Evolutionary conservation across 2,113 vertebrate species (phyloP).

Genomic region (Syngnathus scovelli): DNA sequence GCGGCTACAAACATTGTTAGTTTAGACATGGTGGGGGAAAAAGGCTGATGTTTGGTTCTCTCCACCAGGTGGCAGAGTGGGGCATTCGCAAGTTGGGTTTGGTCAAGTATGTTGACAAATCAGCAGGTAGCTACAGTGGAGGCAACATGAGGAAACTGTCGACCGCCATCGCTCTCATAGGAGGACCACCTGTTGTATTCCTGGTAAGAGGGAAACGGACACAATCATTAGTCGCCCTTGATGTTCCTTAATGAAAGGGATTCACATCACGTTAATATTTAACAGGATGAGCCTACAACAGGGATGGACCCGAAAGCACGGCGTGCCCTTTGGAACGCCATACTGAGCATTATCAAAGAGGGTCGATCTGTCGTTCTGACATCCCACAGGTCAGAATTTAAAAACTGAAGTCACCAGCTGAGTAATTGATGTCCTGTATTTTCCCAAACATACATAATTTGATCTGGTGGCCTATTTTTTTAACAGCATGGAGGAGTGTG

Average conservation of each 20-base stretch:
- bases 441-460: neutral
- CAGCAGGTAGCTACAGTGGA: constrained; percentile 91
- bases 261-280: constrained; percentile 14
- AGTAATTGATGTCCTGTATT: neutral
- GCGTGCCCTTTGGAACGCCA: constrained; percentile 92
- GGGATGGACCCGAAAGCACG: constrained; percentile 97
- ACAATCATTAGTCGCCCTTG: neutral
- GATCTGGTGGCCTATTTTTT: constrained; percentile 4
- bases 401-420: neutral
- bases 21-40: no score
- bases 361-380: constrained; percentile 95
- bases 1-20: neutral
- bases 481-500: constrained; percentile 95
- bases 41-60: neutral
- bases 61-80: constrained; percentile 89
- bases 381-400: constrained; percentile 82
- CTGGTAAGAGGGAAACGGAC: constrained; percentile 76
- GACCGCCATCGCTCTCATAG: constrained; percentile 93
- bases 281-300: constrained; percentile 93
- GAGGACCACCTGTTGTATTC: constrained; percentile 92
- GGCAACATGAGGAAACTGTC: constrained; percentile 96
- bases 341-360: constrained; percentile 90
- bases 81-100: constrained; percentile 92
- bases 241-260: neutral
- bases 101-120: constrained; percentile 88